These are phyloP conservation scores for Sminthopsis crassicaudata DNA, from an alignment of 2,113 vertebrate genomes.

Conservation along the genomic window DNA sequence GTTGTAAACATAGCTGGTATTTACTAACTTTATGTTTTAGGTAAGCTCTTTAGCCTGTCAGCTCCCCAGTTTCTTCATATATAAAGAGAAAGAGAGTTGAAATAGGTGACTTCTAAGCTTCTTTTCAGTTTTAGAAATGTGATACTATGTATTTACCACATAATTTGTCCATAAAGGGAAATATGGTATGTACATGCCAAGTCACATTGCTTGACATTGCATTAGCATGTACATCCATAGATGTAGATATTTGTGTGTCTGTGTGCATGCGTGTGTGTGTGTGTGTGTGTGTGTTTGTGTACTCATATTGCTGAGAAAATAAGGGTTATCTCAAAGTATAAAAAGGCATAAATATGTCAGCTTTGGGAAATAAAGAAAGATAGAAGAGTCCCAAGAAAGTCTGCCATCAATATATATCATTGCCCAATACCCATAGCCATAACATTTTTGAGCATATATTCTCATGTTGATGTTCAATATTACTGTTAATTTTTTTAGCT, in stretches of 20 bases:
- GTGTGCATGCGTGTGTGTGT: neutral
- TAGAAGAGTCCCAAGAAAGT: neutral
- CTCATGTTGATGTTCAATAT: constrained; percentile 11
- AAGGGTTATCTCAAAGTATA: neutral
- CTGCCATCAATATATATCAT: neutral
- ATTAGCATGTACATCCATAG: neutral
- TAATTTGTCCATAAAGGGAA: constrained; percentile 30
- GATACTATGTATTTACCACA: neutral
- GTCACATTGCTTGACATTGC: neutral
- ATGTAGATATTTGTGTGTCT: neutral
- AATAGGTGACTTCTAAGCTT: neutral
- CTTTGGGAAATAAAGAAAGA: constrained; percentile 38
- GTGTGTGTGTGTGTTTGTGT: neutral
- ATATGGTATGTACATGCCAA: neutral
- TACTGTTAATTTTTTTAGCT: neutral
- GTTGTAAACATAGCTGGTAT: neutral
- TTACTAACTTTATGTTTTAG: neutral
- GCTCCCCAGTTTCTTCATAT: neutral
- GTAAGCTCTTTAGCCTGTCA: neutral
- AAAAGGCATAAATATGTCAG: neutral
- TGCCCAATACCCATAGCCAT: neutral
- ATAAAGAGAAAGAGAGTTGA: neutral
- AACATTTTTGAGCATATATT: neutral
- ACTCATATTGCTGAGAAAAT: rapidly evolving
- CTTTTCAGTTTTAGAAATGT: neutral